These are phyloP conservation scores for Intellagama lesueurii DNA, from an alignment of 2,797 vertebrate genomes.

Conservation along the genomic window DNA sequence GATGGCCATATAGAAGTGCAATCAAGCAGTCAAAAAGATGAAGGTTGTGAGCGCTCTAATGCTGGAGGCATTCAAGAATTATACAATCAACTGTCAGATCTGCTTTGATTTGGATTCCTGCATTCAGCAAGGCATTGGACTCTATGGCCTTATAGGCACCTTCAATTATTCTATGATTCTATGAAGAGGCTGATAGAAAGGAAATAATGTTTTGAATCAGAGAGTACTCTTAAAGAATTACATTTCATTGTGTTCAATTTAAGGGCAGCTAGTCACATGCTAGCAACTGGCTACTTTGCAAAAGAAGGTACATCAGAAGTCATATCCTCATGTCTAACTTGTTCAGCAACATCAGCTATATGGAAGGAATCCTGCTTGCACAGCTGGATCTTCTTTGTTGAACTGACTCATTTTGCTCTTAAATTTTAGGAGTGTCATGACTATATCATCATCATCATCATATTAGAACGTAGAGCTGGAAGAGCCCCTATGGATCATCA, in stretches of 20 bases:
- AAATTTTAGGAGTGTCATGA: background rate
- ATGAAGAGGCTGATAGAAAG: background rate
- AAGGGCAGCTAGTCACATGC: background rate
- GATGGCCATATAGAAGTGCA: background rate
- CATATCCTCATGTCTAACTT: background rate
- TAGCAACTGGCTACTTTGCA: background rate
- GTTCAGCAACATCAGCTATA: background rate
- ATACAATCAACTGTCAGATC: no score
- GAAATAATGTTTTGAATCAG: background rate
- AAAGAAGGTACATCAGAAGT: background rate
- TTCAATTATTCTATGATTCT: no score
- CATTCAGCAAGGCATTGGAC: no score
- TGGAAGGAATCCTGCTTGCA: background rate
- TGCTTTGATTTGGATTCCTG: no score
- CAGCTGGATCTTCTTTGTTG: background rate
- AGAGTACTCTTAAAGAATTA: background rate
- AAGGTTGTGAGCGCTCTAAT: no score
- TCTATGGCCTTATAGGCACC: no score
- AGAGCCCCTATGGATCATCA: no score
- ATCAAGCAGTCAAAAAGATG: background rate
- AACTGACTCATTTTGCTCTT: background rate
- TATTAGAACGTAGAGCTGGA: no score
- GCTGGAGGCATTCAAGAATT: no score
- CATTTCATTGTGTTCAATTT: background rate
- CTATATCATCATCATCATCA: background rate